Evolutionary conservation across 2,888 invertebrate species (phyloP).

Genomic region (Caenorhabditis drosophilae): DNA sequence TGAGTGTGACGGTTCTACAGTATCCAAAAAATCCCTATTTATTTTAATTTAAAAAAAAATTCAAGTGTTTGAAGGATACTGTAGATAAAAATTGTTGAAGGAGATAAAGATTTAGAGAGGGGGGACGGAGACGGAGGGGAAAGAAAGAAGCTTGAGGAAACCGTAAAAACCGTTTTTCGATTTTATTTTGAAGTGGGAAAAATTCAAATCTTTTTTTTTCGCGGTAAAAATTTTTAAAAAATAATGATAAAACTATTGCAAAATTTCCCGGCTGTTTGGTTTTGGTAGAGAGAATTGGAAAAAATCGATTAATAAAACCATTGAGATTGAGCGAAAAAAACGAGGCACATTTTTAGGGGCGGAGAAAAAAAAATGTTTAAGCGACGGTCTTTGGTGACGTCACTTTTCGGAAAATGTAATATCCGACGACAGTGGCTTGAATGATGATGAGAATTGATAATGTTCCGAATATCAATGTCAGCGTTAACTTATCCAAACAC

Average conservation of each 20-base stretch:
- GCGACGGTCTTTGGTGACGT: slow-evolving; percentile 11
- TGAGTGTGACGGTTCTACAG: slow-evolving; percentile 26
- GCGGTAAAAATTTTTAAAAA: neutral
- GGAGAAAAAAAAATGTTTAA: slow-evolving; percentile 4
- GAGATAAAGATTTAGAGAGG: too few relatives aligned
- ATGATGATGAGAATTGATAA: slow-evolving; percentile 58
- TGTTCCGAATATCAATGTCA: slow-evolving; percentile 59
- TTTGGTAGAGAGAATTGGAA: slow-evolving; percentile 5
- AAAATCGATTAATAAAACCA: neutral
- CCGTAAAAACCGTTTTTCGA: neutral
- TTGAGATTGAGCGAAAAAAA: slow-evolving; percentile 6
- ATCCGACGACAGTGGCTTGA: slow-evolving; percentile 58
- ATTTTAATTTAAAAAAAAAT: slow-evolving; percentile 1
- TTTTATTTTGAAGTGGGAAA: neutral
- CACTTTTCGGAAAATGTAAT: slow-evolving; percentile 52
- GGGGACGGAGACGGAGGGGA: too few relatives aligned
- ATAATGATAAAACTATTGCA: neutral
- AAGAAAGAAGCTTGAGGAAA: neutral
- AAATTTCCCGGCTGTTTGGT: neutral
- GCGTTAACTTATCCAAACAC: slow-evolving; percentile 59
- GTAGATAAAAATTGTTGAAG: slow-evolving; percentile 19
- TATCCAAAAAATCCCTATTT: slow-evolving; percentile 21
- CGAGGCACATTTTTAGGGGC: slow-evolving; percentile 5
- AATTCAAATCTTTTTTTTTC: neutral
- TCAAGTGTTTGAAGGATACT: slow-evolving; percentile 26